Base-by-base conservation (phyloP, 2,888 invertebrate species). In the Pachymerium ferrugineum region DNA sequence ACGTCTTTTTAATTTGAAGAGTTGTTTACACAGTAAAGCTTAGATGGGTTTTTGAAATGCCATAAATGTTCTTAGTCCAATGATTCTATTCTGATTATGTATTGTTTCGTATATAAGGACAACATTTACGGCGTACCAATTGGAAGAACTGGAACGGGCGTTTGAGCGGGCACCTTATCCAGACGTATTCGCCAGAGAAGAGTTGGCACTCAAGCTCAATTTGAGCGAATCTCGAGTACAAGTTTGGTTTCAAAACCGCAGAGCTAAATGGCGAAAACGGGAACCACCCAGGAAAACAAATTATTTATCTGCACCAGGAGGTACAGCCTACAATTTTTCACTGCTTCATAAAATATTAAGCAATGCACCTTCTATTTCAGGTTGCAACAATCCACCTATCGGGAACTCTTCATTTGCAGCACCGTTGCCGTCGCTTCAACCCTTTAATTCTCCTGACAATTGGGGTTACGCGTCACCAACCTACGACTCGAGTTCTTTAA, bases 81-180 rank as follows among this genome's bases (percentile, higher is more conserved):
- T 29, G 54, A 69, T 29, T 42, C 47, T 38, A 47, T 12, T 38
- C 38, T 38, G 38, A 38, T 38, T 38, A 38, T n/a, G 38, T 8
- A 38, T 31, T 72, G 33, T 30, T 47, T 33, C 78, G 81, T 82
- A 79, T 84, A 83, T 3, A 86, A 96, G 97, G 83, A 97, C 97
- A 1, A 97, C 97, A 5, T 97, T 97, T 81, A 96, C 96, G 4
- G 94, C 95, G 0, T 95, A 93, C 81, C 97, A 97, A 82, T 84
- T 97, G 76, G 95, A 96, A 81, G 94, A 96, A 80, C 83, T 97
- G 79, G 97, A 97, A 81, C 86, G 94, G 68, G 96, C 96, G 0
- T 97, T 97, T 81, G 94, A 97, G 81, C 87, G 95, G 35, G 97
- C 96, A 0, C 97, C 97, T 0, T 97, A 97, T 81, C 97, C 97